A percentile compares a stretch with the other conserved stretches of the same genome.
phyloP scores from a whole-genome alignment of 2,888 invertebrate genomes.

The Stegana nigrithorax region DNA sequence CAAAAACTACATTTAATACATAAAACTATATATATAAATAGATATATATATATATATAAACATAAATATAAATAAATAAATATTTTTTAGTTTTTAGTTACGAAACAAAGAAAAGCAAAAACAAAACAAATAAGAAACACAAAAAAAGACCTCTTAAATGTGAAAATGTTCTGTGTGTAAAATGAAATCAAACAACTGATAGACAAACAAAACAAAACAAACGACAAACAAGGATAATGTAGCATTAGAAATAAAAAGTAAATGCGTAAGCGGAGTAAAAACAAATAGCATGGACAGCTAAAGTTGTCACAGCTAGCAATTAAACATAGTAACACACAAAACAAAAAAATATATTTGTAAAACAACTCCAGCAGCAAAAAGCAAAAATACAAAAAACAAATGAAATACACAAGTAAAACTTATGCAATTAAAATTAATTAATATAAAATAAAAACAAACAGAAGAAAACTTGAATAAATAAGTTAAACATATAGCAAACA shows the following conservation, averaged over 20 bases:
- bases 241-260: constrained; percentile 23
- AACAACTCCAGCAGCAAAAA: too few relatives aligned
- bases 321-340: neutral
- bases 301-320: neutral
- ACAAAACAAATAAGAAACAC: constrained; percentile 7
- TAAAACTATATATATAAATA: constrained; percentile 1
- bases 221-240: too few relatives aligned
- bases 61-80: neutral
- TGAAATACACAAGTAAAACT: constrained; percentile 24
- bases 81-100: constrained; percentile 5
- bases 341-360: constrained; percentile 26
- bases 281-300: neutral
- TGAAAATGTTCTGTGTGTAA: neutral
- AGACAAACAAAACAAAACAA: neutral
- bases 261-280: neutral
- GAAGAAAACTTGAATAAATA: constrained; percentile 8
- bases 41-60: neutral
- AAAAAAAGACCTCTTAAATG: constrained; percentile 13
- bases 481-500: constrained; percentile 32
- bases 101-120: constrained; percentile 22
- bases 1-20: neutral
- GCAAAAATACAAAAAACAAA: constrained; percentile 26
- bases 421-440: constrained; percentile 9
- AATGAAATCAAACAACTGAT: neutral
- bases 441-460: constrained; percentile 18